A percentile compares a stretch with the other conserved stretches of the same genome.
phyloP scores from a whole-genome alignment of 2,113 vertebrate genomes.

The Cinclus mexicanus region DNA sequence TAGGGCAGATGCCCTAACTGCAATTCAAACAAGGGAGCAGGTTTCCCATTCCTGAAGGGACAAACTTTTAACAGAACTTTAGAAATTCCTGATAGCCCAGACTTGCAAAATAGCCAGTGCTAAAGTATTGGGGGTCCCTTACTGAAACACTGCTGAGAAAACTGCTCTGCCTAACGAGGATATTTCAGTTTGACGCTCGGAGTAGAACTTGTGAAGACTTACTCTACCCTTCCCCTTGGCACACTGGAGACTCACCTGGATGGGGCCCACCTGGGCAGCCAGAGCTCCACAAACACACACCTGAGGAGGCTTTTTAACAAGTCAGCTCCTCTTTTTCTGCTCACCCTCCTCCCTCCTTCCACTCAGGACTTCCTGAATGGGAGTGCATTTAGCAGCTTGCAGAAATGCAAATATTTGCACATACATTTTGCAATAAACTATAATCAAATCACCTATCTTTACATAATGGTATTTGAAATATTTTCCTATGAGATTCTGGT shows the following conservation, averaged over 20 bases:
- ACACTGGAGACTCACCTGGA: background rate
- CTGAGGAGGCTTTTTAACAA: background rate
- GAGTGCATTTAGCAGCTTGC: background rate
- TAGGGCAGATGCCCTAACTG: background rate
- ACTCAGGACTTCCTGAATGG: background rate
- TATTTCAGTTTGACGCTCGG: background rate
- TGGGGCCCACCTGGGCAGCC: background rate
- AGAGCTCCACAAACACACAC: background rate
- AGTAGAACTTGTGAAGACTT: background rate
- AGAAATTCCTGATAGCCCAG: background rate
- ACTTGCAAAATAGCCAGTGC: background rate
- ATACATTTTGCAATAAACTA: background rate
- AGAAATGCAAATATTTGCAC: background rate
- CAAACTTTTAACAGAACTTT: background rate
- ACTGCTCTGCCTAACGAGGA: accelerated
- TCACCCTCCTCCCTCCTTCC: background rate
- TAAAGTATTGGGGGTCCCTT: background rate
- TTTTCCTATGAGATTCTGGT: background rate
- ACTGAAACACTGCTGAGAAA: background rate
- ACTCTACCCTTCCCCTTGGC: background rate
- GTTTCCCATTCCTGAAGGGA: background rate
- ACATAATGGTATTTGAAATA: background rate
- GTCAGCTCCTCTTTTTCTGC: background rate
- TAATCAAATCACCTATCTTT: background rate
- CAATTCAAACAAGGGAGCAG: background rate